Conservation (phyloP, 2,888 invertebrate species). For the Chymomyza fuscimana region DNA sequence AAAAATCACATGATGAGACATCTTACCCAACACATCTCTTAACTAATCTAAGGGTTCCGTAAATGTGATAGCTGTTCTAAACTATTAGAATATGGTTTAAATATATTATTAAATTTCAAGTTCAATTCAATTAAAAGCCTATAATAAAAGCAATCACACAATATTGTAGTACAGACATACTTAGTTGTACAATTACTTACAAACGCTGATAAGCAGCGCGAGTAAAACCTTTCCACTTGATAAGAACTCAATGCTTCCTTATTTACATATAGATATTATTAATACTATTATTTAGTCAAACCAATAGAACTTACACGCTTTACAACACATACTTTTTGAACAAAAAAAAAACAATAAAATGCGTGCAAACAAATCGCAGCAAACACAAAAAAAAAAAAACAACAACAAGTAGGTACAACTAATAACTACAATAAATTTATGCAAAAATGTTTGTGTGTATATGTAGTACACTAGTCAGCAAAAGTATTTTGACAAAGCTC, state of each 20-base stretch:
- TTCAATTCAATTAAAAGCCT: background rate
- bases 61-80: background rate
- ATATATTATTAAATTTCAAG: background rate
- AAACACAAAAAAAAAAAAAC: background rate
- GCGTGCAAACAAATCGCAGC: constrained; percentile 4
- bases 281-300: background rate
- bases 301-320: background rate
- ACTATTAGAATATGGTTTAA: background rate
- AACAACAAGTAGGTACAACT: background rate
- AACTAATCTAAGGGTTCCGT: background rate
- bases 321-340: background rate
- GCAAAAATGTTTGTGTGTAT: constrained; percentile 23
- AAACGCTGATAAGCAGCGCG: background rate
- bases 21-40: too few relatives aligned
- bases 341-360: background rate
- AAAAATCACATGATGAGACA: too few relatives aligned
- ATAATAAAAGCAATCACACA: background rate
- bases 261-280: background rate
- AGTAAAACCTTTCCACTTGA: background rate
- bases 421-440: constrained; percentile 25
- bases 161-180: background rate
- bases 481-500: too few relatives aligned
- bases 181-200: background rate
- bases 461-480: too few relatives aligned
- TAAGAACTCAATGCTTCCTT: background rate